Conservation (phyloP, 2,888 invertebrate genomes). For the Dysmachus trigonus region DNA sequence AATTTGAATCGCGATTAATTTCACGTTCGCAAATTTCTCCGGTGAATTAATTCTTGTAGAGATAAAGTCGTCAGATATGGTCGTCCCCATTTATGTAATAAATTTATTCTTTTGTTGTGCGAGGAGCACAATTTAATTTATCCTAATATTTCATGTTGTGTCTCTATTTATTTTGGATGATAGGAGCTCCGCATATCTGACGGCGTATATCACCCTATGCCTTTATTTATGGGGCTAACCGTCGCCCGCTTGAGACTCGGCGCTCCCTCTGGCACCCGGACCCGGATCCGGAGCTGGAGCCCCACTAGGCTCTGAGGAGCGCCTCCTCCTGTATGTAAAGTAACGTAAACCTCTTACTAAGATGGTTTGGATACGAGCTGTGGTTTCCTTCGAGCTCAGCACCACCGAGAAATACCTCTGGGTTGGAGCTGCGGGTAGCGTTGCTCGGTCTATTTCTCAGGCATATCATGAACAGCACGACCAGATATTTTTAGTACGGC, state of each 20-base stretch:
- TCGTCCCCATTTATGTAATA: neutral
- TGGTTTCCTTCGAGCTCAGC: neutral
- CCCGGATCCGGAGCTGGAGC: neutral
- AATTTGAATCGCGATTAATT: neutral
- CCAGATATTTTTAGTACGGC: constrained; percentile 2
- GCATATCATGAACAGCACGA: neutral
- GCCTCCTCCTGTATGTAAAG: constrained; percentile 12
- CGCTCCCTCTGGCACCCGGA: neutral
- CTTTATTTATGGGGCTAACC: neutral
- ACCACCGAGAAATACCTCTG: neutral
- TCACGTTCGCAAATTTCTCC: neutral
- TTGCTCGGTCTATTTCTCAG: neutral
- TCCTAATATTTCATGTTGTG: constrained; percentile 26
- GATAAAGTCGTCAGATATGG: constrained; percentile 8
- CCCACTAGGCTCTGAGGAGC: neutral
- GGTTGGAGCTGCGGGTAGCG: neutral
- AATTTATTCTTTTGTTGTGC: constrained; percentile 26
- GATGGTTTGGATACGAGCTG: constrained; percentile 11
- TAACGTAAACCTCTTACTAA: constrained; percentile 25
- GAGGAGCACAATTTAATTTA: constrained; percentile 15
- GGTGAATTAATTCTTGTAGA: neutral
- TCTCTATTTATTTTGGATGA: constrained; percentile 32
- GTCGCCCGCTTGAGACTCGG: neutral
- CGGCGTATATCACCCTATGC: constrained; percentile 12
- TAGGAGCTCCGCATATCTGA: neutral